These are phyloP conservation scores for Mustela nigripes DNA, from an alignment of 2,113 vertebrate species.

Conservation along the genomic window DNA sequence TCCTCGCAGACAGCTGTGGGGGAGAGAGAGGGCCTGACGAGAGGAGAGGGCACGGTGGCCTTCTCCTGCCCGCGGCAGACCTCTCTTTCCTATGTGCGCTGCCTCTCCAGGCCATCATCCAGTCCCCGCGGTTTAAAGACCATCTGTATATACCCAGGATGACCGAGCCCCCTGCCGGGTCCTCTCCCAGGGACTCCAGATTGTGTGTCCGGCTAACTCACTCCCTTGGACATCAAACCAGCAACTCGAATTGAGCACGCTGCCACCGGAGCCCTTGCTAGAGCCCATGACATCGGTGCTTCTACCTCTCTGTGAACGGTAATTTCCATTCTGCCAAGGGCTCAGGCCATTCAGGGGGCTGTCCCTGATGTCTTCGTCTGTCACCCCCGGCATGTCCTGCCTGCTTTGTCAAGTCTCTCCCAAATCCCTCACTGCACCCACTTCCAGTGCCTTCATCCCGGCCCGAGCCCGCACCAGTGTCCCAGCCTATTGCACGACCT, in stretches of 20 bases:
- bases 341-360: neutral
- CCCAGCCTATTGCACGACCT: no score
- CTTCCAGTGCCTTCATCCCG: no score
- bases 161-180: neutral
- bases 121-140: no score
- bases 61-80: no score
- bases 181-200: neutral
- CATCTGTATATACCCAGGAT: rapidly evolving
- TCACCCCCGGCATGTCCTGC: neutral
- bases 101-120: neutral
- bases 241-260: neutral
- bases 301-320: neutral
- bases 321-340: neutral
- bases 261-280: neutral
- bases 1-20: rapidly evolving
- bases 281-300: neutral
- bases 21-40: neutral
- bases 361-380: neutral
- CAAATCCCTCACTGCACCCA: no score
- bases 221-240: neutral
- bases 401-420: neutral
- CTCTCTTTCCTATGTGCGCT: neutral
- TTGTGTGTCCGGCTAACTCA: neutral
- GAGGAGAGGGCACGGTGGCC: no score
- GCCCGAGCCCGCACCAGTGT: no score